phyloP scores from a whole-genome alignment of 2,888 invertebrate species.

The Clostera curtula region DNA sequence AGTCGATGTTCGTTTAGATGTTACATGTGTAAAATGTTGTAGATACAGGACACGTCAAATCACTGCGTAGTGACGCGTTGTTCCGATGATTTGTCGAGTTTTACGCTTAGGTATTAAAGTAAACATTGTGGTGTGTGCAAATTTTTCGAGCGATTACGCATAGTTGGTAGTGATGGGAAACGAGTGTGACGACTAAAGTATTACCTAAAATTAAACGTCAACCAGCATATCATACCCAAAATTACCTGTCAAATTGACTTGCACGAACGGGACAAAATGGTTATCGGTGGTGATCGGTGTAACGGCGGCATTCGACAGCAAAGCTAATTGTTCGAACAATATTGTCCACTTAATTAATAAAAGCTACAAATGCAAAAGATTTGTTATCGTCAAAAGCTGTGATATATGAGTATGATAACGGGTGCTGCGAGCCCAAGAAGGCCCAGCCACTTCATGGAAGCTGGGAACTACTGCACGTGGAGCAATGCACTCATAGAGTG shows the following conservation, averaged over 20 bases:
- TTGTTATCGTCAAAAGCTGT: slow-evolving; percentile 76
- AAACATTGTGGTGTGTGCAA: slow-evolving; percentile 54
- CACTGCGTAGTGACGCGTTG: slow-evolving; percentile 44
- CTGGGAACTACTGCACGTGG: no score
- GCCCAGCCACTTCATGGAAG: no score
- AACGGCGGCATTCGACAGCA: no score
- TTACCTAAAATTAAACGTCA: slow-evolving; percentile 2
- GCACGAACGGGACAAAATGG: no score
- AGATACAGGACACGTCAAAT: slow-evolving; percentile 23
- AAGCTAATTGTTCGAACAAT: slow-evolving; percentile 67
- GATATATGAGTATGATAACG: slow-evolving; percentile 69
- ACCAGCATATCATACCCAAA: no score
- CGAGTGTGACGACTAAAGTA: slow-evolving; percentile 11
- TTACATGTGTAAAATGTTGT: slow-evolving; percentile 44
- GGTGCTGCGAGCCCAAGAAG: slow-evolving; percentile 49
- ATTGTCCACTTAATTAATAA: slow-evolving; percentile 51
- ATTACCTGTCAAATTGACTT: no score
- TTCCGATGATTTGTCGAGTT: slow-evolving; percentile 55
- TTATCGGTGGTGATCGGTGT: no score
- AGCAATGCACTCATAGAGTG: no score
- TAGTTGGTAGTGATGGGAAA: slow-evolving; percentile 8
- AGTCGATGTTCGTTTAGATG: slow-evolving; percentile 56
- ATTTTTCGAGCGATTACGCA: slow-evolving; percentile 62
- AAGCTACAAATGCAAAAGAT: slow-evolving; percentile 74
- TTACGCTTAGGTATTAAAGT: slow-evolving; percentile 59